Evolutionary conservation across 2,888 invertebrate species (phyloP), one percentile per base, ranked within the genome.

Genomic region (Agrotis puta): DNA sequence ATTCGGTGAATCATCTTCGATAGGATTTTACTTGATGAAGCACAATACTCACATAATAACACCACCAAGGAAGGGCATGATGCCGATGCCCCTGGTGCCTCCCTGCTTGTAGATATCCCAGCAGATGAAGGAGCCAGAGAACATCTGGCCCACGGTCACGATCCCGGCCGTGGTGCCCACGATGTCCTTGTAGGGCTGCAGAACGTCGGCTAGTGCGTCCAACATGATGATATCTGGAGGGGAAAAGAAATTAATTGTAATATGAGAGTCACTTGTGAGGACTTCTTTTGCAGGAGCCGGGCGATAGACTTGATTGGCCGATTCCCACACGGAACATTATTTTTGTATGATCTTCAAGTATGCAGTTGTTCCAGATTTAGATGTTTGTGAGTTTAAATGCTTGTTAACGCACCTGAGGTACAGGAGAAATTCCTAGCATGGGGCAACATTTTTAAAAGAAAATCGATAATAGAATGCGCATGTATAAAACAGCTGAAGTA

Each of bases 101-200:
- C 97, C 97, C 87, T 97, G 97, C 86, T 97, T 97, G 77, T 97
- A 97, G 78, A 98, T 97, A 88, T 98, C 98, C 90, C 97, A 97
- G 89, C 98, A 97, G 75, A 98, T 96, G 88, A 98, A 96, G 89
- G 96, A 96, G 87, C 98, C 98, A 45, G 98, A 97, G 88, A 98
- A 97, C 96, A 98, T 98, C 91, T 98, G 98, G 0, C 97, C 97
- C 84, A 98, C 97, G 39, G 99, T 98, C 39, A 98, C 97, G 70
- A 98, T 92, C 77, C 97, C 97, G 50, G 98, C 98, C 64, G 97
- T 92, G 69, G 96, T 94, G 53, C 97, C 98, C 64, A 98, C 97
- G 16, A 97, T 73, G 70, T 97, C 97, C 92, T 97, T 97, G 90
- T 97, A 97, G 61, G 97, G 97, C 89, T 97, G 96, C 69, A 98